Conservation (phyloP, 1,140 invertebrate genomes). For the Trigoniulus corallinus region DNA sequence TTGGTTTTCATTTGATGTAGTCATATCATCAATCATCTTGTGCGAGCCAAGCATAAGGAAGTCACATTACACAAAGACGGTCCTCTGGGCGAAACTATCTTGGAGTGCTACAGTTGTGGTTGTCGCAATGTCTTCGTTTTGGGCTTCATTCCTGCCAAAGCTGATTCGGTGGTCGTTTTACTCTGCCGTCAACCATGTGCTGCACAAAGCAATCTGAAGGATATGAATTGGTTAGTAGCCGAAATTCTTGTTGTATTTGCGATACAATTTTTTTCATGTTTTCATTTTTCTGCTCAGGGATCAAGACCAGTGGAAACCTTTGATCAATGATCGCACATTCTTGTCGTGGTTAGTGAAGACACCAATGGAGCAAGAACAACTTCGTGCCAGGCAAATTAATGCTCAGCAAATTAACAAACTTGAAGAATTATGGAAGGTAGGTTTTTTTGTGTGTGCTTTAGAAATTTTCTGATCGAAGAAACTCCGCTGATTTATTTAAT, state of each 20-base stretch:
- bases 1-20: conserved; percentile 31
- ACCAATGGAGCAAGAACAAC: conserved; percentile 86
- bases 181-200: conserved; percentile 96
- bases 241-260: no score
- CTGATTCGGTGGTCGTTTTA: conserved; percentile 96
- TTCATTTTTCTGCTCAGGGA: conserved; percentile 37
- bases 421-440: conserved; percentile 89
- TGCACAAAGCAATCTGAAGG: conserved; percentile 85
- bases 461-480: conserved; percentile 4
- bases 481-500: neutral
- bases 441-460: neutral
- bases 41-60: conserved; percentile 96
- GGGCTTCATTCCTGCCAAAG: conserved; percentile 97
- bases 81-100: conserved; percentile 86
- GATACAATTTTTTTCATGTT: no score
- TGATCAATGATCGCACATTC: conserved; percentile 90
- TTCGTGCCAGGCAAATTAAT: conserved; percentile 84
- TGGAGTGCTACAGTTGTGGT: conserved; percentile 98
- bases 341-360: conserved; percentile 93
- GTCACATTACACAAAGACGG: conserved; percentile 95
- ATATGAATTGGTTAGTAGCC: conserved; percentile 84
- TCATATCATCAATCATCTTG: conserved; percentile 97
- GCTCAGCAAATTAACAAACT: conserved; percentile 94
- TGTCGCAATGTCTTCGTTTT: conserved; percentile 94
- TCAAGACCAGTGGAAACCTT: conserved; percentile 95